Percentiles rank a stretch among this genome's conserved stretches.
Conservation (phyloP, 2,113 vertebrate species). For the Petrocephalus zakoni region DNA sequence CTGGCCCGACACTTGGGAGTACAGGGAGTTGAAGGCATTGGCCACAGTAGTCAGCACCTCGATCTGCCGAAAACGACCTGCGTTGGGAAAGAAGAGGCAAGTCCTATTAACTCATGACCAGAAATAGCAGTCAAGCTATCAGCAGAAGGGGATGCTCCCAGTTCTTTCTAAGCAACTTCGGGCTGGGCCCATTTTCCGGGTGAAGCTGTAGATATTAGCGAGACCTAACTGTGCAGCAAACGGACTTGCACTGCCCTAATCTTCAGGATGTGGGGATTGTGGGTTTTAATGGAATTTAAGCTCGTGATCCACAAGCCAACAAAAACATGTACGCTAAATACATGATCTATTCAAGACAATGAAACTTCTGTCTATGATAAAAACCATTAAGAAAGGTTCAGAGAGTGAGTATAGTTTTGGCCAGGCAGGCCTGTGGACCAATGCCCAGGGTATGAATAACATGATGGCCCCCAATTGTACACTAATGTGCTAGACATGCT, state of each 20-base stretch:
- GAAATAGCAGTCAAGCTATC: background rate
- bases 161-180: no score
- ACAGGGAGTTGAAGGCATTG: conserved; percentile 91
- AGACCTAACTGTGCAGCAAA: background rate
- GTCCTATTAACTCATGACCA: background rate
- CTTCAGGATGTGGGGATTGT: background rate
- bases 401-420: background rate
- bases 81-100: background rate
- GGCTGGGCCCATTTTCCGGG: background rate
- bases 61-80: conserved; percentile 96
- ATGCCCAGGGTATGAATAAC: background rate
- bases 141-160: background rate
- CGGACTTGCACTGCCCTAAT: background rate
- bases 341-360: background rate
- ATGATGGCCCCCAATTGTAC: background rate
- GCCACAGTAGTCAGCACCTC: conserved; percentile 94
- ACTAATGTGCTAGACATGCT: background rate
- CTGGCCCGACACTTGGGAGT: conserved; percentile 90
- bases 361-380: background rate
- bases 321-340: background rate
- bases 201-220: background rate
- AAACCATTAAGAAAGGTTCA: background rate
- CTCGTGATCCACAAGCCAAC: background rate
- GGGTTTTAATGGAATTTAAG: background rate
- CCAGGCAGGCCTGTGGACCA: background rate